These are phyloP conservation scores for Alauda arvensis DNA, from an alignment of 2,797 vertebrate genomes.

Conservation along the genomic window DNA sequence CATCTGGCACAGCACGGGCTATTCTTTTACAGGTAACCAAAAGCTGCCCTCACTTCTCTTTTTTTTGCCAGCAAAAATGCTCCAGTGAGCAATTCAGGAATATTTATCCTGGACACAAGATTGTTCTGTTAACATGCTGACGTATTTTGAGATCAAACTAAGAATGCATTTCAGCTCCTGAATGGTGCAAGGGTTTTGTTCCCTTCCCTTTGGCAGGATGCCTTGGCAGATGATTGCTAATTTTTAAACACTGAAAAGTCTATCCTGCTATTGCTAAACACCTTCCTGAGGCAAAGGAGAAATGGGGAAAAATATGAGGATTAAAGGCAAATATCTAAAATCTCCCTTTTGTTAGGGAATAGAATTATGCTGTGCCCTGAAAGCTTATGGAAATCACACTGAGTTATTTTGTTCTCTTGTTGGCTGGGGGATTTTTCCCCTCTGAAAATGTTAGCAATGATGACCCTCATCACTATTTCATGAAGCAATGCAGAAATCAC, in stretches of 20 bases:
- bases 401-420: background rate
- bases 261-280: background rate
- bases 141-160: background rate
- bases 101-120: background rate
- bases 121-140: background rate
- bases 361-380: background rate
- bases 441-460: background rate
- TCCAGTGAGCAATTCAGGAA: background rate
- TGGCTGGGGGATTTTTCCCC: background rate
- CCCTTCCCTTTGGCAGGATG: background rate
- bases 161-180: background rate
- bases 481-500: background rate
- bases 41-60: background rate
- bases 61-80: background rate
- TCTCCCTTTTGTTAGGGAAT: background rate
- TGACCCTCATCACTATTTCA: background rate
- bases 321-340: background rate
- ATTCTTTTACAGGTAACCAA: conserved; percentile 16
- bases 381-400: background rate
- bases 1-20: background rate
- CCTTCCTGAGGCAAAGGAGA: background rate
- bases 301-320: background rate
- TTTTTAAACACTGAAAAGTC: background rate
- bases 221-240: background rate
- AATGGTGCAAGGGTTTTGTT: background rate